phyloP scores from a whole-genome alignment of 2,888 invertebrate genomes.

The Exocentrus adspersus region DNA sequence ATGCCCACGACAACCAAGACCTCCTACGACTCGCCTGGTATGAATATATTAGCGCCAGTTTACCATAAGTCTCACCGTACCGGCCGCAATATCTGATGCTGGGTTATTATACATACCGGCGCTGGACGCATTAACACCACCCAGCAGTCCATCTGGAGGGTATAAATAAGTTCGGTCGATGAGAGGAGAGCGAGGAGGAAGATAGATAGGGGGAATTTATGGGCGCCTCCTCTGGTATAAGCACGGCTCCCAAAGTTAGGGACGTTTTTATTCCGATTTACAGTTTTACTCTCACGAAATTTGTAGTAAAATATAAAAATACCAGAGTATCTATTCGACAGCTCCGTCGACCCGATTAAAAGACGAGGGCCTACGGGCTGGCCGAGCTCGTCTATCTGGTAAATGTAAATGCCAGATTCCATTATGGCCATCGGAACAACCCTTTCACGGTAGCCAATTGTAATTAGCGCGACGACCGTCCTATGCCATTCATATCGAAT shows the following conservation, averaged over 20 bases:
- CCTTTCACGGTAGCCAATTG: constrained; percentile 60
- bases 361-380: no score
- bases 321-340: no score
- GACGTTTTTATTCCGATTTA: no score
- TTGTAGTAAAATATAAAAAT: no score
- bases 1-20: constrained; percentile 50
- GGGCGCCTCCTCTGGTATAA: constrained; percentile 14
- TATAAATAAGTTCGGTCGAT: constrained; percentile 34
- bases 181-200: constrained; percentile 10
- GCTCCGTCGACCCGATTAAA: no score
- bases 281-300: no score
- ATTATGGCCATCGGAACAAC: constrained; percentile 55
- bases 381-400: constrained; percentile 48
- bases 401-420: constrained; percentile 58
- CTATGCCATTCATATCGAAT: constrained; percentile 59
- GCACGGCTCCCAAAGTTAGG: background rate
- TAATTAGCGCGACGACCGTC: constrained; percentile 58
- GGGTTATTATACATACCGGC: constrained; percentile 45
- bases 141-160: constrained; percentile 34
- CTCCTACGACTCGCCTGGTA: constrained; percentile 56
- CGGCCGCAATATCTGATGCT: constrained; percentile 44
- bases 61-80: constrained; percentile 59
- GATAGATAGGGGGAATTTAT: constrained; percentile 3
- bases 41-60: constrained; percentile 61
- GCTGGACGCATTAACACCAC: constrained; percentile 43